Base-by-base conservation (phyloP, 2,888 invertebrate species). In the Acanthosoma haemorrhoidale region DNA sequence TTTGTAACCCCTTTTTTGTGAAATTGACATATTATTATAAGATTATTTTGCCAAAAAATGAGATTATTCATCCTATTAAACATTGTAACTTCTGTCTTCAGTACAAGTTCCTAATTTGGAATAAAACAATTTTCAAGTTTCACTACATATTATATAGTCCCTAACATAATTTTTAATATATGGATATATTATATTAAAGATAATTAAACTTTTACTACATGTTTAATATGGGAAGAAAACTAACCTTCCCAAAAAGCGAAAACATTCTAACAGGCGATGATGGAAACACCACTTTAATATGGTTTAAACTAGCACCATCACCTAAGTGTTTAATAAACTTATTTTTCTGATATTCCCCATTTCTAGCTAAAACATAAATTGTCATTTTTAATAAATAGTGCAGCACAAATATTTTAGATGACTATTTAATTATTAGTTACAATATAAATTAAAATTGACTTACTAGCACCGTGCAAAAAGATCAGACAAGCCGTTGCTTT, bases 271-370 rank as follows among this genome's bases (percentile, higher is more conserved):
- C 34, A n/a, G 60, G 60, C 15, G 60, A 32, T 32, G 60, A 29
- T 18, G 60, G 60, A 34, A 60, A 60, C 18, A 60, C 36, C 18
- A 60, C 29, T 32, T 60, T 60, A 60, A 60, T 60, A 36, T 60
- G 60, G 18, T 32, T 32, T 18, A 32, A 60, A 15, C 32, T 36
- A 18, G 60, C 32, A 16, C 32, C 32, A 18, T 32, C 32, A 18
- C 34, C 60, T 34, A 60, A 36, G 5, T 31, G 36, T 60, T 60
- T 34, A 18, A 60, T 34, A 34, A 60, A 60, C 32, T 16, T 36
- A 32, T 60, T 36, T 36, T 60, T 60, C 21, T 60, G 25, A 13
- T 32, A 34, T 34, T 34, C 25, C 5, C 60, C 60, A 34, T 5
- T 60, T 15, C 60, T 60, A 32, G 18, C 60, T 60, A 18, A 32